Conservation (phyloP, 2,113 vertebrate genomes). For the Garra rufa region DNA sequence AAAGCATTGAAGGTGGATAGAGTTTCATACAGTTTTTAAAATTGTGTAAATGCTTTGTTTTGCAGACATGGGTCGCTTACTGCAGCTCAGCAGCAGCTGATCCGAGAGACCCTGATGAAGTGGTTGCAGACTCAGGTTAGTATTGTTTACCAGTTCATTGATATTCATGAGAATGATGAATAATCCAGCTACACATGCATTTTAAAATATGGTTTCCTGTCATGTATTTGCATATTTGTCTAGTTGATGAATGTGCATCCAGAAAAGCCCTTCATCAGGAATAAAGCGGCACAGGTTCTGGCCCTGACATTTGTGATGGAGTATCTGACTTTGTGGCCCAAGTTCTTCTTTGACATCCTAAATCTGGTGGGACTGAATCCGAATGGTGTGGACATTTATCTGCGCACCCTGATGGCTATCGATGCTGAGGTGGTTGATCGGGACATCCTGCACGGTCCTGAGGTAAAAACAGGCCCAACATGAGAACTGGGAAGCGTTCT, state of each 20-base stretch:
- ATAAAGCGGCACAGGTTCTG: constrained; percentile 97
- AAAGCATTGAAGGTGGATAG: not conserved
- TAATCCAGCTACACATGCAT: not conserved
- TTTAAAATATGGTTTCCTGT: not conserved
- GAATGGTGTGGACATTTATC: constrained; percentile 92
- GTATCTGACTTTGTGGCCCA: constrained; percentile 95
- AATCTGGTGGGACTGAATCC: constrained; percentile 92
- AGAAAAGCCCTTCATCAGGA: constrained; percentile 97
- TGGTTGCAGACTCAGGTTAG: constrained; percentile 95
- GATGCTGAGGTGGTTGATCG: constrained; percentile 95
- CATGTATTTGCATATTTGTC: not conserved
- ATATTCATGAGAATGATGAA: not conserved
- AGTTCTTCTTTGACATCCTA: constrained; percentile 96
- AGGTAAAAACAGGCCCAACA: constrained; percentile 73
- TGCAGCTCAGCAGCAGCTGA: constrained; percentile 89
- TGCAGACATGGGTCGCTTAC: constrained; percentile 88
- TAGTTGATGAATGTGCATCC: constrained; percentile 89
- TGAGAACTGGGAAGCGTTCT: too few relatives aligned
- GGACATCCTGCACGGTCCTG: constrained; percentile 89
- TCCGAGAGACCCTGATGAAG: constrained; percentile 93
- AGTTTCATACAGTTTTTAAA: not conserved
- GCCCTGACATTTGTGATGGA: constrained; percentile 95
- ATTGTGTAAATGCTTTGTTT: constrained; percentile 31
- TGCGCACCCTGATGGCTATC: constrained; percentile 95
- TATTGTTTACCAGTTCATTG: not conserved